Conservation (phyloP, 1,140 invertebrate genomes). For the Habropoda laboriosa region DNA sequence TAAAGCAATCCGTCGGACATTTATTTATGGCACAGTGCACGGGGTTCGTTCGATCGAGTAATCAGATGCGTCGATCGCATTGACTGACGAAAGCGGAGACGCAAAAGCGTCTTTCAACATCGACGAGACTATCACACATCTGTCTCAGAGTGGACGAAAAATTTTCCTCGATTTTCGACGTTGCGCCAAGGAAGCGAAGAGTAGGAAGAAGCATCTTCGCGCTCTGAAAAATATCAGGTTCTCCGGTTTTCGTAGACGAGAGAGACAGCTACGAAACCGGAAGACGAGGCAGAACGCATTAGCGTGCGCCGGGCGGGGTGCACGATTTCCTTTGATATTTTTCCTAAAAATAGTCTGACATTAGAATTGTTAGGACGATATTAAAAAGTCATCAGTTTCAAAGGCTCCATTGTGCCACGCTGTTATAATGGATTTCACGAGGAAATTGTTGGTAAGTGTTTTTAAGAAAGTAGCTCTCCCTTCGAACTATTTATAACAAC, state of each 20-base stretch:
- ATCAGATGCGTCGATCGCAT: slow-evolving; percentile 10
- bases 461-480: neutral
- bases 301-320: neutral
- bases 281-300: neutral
- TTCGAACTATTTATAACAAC: neutral
- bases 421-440: neutral
- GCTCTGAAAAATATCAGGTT: neutral
- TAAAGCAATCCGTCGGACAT: neutral
- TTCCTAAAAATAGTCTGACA: neutral
- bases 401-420: neutral
- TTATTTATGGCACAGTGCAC: slow-evolving; percentile 22
- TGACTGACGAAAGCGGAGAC: slow-evolving; percentile 3
- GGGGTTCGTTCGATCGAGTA: slow-evolving; percentile 8
- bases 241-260: neutral
- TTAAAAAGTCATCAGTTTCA: slow-evolving; percentile 1
- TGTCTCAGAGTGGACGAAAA: neutral
- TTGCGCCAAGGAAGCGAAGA: too few relatives aligned
- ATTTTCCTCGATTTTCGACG: neutral
- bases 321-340: neutral
- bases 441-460: neutral
- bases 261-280: neutral
- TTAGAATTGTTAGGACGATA: neutral
- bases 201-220: neutral
- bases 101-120: neutral
- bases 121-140: too few relatives aligned